Percentiles rank a stretch among this genome's conserved stretches.
Evolutionary conservation across 2,888 invertebrate genomes (phyloP).

Genomic region (Strigamia transsilvanica): DNA sequence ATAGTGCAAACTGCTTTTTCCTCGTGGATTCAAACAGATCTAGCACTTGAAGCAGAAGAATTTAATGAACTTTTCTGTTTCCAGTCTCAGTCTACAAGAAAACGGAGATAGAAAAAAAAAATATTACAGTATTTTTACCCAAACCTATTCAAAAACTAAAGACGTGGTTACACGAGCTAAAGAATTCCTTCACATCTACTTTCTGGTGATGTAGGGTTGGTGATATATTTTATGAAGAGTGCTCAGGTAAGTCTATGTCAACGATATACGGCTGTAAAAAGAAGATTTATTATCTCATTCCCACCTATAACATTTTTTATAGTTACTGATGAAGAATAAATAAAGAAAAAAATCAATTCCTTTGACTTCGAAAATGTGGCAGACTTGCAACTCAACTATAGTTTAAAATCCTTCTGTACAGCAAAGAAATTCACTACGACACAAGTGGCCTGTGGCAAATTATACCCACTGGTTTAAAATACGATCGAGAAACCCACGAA

Average conservation of each 20-base stretch:
- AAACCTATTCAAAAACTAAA: slow-evolving; percentile 19
- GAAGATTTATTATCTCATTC: slow-evolving; percentile 27
- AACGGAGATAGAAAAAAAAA: neutral
- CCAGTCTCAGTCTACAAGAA: neutral
- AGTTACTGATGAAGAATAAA: slow-evolving; percentile 37
- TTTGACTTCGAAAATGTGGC: neutral
- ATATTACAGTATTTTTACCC: neutral
- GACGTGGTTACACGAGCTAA: slow-evolving; percentile 12
- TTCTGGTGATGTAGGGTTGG: neutral
- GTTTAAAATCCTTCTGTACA: slow-evolving; percentile 16
- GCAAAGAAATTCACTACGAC: slow-evolving; percentile 31
- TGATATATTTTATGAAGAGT: slow-evolving; percentile 30
- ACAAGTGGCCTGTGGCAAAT: slow-evolving; percentile 38
- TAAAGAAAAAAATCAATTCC: slow-evolving; percentile 31
- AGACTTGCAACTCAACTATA: slow-evolving; percentile 4
- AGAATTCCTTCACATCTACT: slow-evolving; percentile 30
- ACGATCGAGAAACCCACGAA: slow-evolving; percentile 20
- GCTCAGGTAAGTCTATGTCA: slow-evolving; percentile 35
- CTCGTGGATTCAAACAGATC: slow-evolving; percentile 1
- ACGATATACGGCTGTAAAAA: slow-evolving; percentile 33
- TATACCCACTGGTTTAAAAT: slow-evolving; percentile 40
- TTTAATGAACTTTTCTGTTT: slow-evolving; percentile 36
- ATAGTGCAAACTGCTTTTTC: slow-evolving; percentile 21
- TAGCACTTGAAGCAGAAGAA: slow-evolving; percentile 11
- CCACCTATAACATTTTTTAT: slow-evolving; percentile 43